phyloP scores from a whole-genome alignment of 1,140 invertebrate genomes.

The Chironomus striatipennis region DNA sequence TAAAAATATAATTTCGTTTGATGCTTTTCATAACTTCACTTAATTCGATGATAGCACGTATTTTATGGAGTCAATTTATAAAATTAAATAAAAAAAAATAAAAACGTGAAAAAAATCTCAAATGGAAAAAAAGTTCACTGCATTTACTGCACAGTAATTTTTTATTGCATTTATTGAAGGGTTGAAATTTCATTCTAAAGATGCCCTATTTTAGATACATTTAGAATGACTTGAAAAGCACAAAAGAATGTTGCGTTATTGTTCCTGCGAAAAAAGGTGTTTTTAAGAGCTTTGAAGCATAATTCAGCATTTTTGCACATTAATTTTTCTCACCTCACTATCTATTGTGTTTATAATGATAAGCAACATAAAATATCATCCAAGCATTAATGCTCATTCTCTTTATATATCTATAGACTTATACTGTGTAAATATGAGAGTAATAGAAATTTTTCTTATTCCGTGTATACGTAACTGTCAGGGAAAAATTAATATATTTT shows the following conservation, averaged over 20 bases:
- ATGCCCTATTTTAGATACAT: background rate
- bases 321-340: slow-evolving; percentile 23
- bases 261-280: background rate
- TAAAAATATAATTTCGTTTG: background rate
- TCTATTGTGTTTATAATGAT: slow-evolving; percentile 20
- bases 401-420: background rate
- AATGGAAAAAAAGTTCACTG: background rate
- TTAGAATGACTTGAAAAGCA: background rate
- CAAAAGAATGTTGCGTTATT: too few species aligned
- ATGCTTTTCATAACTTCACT: background rate
- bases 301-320: background rate
- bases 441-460: background rate
- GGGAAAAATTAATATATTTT: slow-evolving; percentile 22
- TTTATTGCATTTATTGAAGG: background rate
- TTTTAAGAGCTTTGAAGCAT: slow-evolving; percentile 4
- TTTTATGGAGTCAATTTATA: background rate
- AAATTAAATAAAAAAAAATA: background rate
- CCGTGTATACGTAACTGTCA: background rate
- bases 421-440: too few species aligned
- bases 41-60: slow-evolving; percentile 13
- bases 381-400: slow-evolving; percentile 3
- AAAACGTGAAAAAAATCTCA: background rate
- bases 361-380: slow-evolving; percentile 16
- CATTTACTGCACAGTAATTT: background rate
- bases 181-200: background rate